Base-by-base conservation (phyloP, 1,140 invertebrate species). In the Samia ricini region DNA sequence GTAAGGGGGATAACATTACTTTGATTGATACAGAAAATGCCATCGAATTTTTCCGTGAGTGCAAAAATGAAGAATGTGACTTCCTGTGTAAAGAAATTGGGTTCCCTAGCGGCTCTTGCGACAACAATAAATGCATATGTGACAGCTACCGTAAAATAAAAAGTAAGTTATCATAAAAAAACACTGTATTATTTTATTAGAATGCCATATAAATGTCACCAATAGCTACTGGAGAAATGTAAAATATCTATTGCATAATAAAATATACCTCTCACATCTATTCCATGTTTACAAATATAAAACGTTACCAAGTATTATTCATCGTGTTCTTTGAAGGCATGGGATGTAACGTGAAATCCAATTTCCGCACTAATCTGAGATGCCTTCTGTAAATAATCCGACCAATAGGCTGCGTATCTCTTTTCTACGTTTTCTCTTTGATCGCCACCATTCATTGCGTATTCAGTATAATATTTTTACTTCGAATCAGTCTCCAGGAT, bases 101-200 rank as follows among this genome's bases (percentile, higher is more conserved):
- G 0, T 65, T 64, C 21, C 56, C 66, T 0, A 59, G 64, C 7
- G 72, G 69, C 15, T 58, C 52, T 2, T 74, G 72, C 20, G 26
- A 68, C 18, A 61, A 57, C 4, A 63, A 65, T 22, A 56, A 56
- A 52, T 73, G 71, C 57, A 50, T 65, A 10, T 73, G 68, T 29
- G 60, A 58, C 29, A 65, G 49, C 54, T 62, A 56, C 58, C 22
- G 21, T 12, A 26, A 56, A 2, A 26, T 1, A 26, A 4, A 18
- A 23, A n/a, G 24, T 56, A 56, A n/a, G 54, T 15, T 19, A 51
- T 1, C 19, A 49, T 19, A n/a, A 49, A 5, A 49, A n/a, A 19
- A 49, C 12, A 49, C 48, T n/a, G 12, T 12, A 49, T 19, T 15
- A 49, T n/a, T 49, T 49, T 19, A 12, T 49, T 15, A 19, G n/a